Base-by-base conservation (phyloP, 2,113 vertebrate species). In the Thomomys bottae region DNA sequence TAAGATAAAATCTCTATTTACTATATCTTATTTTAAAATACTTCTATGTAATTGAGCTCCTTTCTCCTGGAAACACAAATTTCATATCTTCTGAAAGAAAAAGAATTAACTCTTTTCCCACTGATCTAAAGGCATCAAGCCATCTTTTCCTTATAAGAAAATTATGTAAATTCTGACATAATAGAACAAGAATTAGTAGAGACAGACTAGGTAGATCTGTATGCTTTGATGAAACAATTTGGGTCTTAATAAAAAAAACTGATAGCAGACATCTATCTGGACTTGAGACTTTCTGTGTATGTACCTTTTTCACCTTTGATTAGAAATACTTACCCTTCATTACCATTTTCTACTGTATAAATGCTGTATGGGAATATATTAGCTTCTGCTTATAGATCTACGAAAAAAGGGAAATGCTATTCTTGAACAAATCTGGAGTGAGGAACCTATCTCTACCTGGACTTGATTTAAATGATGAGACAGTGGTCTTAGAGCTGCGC, bases 221-320 rank as follows among this genome's bases (percentile, higher is more conserved):
- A 15, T 54, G 49, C 14, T 54, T 17, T 54, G 49, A 14, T 17
- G 49, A 14, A 54, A 54, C 49, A 54, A 12, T 54, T 4, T 17
- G 49, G 49, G 15, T 54, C 49, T 54, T 54, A 54, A 54, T 54
- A 15, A 12, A 30, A 30, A n/a, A 40, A 40, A 5, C 40, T 32
- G 5, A 26, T 2, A 34, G 21, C 21, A 9, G 14, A 21, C 32
- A 9, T 8, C 20, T 59, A 32, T 23, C 40, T 34, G 12, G 40
- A 89, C 11, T 73, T 45, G 14, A 17, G 32, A 57, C 73, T 38
- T 73, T 26, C 59, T n/a, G 1, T 12, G 54, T 24, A 63, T 9
- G 34, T 21, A 3, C 63, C 1, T 1, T 0, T 14, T 72, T 42
- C 20, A 4, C 28, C 12, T 11, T 23, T 10, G 30, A 40, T 73